Base-by-base conservation (phyloP, 1,140 invertebrate genomes). In the Ceratosolen solmsi region DNA sequence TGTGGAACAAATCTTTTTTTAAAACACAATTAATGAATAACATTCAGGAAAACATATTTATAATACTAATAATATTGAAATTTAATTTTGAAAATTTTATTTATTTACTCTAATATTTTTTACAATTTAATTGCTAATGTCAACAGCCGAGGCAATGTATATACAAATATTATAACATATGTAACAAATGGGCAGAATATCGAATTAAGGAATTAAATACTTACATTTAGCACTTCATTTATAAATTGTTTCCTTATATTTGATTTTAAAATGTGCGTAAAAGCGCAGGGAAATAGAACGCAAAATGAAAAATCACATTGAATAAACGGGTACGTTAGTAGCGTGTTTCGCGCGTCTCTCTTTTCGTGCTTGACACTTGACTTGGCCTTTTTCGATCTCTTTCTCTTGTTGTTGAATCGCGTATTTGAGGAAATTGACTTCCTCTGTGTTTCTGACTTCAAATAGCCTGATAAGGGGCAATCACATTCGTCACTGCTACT, bases 391-490 rank as follows among this genome's bases (percentile, higher is more conserved):
- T 38, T 68, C 33, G 22, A 68, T 68, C 63, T 38, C 63, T 63
- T 33, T 63, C 60, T n/a, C n/a, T 33, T 63, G 33, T 36, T n/a
- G 63, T 38, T 38, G 25, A 49, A 72, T 72, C 41, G 70, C n/a
- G 27, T n/a, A 72, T 72, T 51, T 30, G 46, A 74, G 72, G 72
- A 74, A 74, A 56, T 56, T 17, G 9, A 74, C 72, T 74, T 74
- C 72, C 72, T 74, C 72, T 74, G 25, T 22, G 33, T 38, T 68
- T 68, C 33, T 68, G 63, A 68, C 33, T 36, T 68, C 7, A 22
- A 68, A 68, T 68, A 25, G 33, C 17, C 1, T 38, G 63, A 68
- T 68, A 68, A 68, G 63, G 33, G 15, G 33, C 63, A 68, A 68
- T 68, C 63, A 20, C 63, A 38, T 8, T 9, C 15, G 22, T 13